Percentiles rank a stretch among this genome's conserved stretches.
Evolutionary conservation across 2,797 vertebrate species (phyloP).

Genomic region (Euthynnus affinis): DNA sequence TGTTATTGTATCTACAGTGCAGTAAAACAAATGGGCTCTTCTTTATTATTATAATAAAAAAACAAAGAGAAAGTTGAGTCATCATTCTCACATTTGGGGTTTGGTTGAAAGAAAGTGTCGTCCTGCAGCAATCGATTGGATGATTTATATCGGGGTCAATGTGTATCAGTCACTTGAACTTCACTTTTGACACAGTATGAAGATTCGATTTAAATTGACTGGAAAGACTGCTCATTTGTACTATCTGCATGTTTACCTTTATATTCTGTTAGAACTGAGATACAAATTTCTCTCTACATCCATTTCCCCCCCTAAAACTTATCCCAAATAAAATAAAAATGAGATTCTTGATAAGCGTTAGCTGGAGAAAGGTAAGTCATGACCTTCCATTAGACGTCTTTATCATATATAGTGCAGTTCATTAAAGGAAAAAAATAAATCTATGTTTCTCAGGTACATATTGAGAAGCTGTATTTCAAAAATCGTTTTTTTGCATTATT

Average conservation of each 20-base stretch:
- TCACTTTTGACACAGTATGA: constrained; percentile 96
- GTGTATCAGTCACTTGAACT: constrained; percentile 24
- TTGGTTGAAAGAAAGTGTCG: not conserved
- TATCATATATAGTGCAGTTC: constrained; percentile 76
- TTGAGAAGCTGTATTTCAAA: not conserved
- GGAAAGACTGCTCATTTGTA: constrained; percentile 91
- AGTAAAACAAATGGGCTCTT: not conserved
- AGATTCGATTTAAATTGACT: constrained; percentile 93
- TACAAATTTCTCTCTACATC: constrained; percentile 93
- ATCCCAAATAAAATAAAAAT: constrained; percentile 90
- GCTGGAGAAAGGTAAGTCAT: constrained; percentile 99
- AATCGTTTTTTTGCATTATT: not conserved
- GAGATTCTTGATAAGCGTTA: constrained; percentile 94
- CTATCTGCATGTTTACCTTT: constrained; percentile 97
- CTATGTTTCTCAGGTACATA: constrained; percentile 96
- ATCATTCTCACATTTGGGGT: not conserved
- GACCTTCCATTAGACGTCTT: constrained; percentile 95
- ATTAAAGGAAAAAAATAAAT: constrained; percentile 70
- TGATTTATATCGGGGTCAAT: constrained; percentile 16
- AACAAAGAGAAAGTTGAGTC: not conserved
- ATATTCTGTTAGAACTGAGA: constrained; percentile 93
- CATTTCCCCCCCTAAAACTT: constrained; percentile 92
- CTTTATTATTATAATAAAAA: not conserved
- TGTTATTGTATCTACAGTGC: not conserved
- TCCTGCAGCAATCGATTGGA: constrained; percentile 9